Conservation (phyloP, 2,797 vertebrate genomes). For the Passerculus sandwichensis region DNA sequence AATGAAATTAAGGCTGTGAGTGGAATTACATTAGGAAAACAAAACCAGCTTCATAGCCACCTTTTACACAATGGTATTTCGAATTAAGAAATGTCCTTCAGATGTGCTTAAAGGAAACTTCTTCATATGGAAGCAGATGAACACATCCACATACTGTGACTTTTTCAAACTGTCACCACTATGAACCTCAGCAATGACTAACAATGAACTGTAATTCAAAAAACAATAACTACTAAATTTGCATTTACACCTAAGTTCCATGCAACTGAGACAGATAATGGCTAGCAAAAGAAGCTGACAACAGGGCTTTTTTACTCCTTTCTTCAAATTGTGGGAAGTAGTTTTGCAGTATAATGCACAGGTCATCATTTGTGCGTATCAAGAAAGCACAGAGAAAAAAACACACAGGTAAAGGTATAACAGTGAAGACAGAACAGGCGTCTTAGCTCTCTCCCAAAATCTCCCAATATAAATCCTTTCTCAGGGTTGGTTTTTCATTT, state of each 20-base stretch:
- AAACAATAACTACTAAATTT: neutral
- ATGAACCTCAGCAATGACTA: neutral
- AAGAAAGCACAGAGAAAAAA: neutral
- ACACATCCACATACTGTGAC: neutral
- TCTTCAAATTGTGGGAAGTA: neutral
- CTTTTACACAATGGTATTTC: neutral
- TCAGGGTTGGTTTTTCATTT: neutral
- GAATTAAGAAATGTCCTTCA: neutral
- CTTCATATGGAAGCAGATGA: neutral
- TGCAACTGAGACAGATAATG: neutral
- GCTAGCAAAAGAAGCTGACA: neutral
- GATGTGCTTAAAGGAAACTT: neutral
- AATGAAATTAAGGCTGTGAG: neutral
- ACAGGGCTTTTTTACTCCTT: neutral
- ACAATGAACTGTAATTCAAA: neutral
- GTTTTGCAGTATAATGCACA: neutral
- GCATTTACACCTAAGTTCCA: neutral
- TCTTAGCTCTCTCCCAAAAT: neutral
- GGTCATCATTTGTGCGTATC: neutral
- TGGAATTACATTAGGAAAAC: neutral
- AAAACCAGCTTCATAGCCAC: neutral
- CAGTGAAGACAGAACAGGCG: neutral
- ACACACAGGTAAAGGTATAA: neutral
- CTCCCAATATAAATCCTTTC: neutral
- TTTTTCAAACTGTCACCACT: constrained; percentile 33